These are phyloP conservation scores for Pseudococcus viburni DNA, from an alignment of 2,888 invertebrate species.

Conservation along the genomic window DNA sequence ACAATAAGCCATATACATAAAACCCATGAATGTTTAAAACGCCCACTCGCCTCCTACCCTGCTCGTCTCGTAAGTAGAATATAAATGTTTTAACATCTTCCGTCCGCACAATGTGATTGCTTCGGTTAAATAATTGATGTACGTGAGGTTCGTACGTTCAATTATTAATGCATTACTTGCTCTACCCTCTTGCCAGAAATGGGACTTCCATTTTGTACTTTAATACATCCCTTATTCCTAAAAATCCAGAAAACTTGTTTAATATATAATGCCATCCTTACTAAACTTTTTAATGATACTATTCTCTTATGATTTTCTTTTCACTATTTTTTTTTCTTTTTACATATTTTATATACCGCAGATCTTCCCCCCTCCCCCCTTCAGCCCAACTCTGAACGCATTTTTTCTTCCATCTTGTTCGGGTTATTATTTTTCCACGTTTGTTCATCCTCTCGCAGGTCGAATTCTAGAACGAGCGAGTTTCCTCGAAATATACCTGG, in stretches of 20 bases:
- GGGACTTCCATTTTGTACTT: constrained; percentile 45
- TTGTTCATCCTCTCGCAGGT: not conserved
- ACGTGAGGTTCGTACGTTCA: constrained; percentile 61
- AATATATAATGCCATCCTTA: constrained; percentile 43
- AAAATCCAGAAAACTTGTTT: constrained; percentile 44
- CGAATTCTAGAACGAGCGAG: not conserved
- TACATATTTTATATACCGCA: constrained; percentile 30
- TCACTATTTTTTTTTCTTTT: constrained; percentile 54
- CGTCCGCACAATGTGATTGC: constrained; percentile 62
- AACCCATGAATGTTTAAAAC: constrained; percentile 64
- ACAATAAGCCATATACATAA: constrained; percentile 58
- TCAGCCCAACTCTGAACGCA: not conserved
- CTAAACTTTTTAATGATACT: constrained; percentile 57
- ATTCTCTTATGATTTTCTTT: constrained; percentile 60
- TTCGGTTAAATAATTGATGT: constrained; percentile 63
- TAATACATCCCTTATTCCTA: constrained; percentile 55
- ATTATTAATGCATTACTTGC: constrained; percentile 60
- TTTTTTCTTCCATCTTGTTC: not conserved
- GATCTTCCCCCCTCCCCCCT: not conserved
- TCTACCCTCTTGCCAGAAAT: constrained; percentile 18
- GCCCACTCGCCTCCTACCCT: constrained; percentile 48
- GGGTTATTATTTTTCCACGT: not conserved
- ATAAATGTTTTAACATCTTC: constrained; percentile 63
- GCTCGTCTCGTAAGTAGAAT: constrained; percentile 57
- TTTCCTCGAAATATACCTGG: not conserved